Evolutionary conservation across 2,888 invertebrate genomes (phyloP).

Genomic region (Eumerus sabulonum): DNA sequence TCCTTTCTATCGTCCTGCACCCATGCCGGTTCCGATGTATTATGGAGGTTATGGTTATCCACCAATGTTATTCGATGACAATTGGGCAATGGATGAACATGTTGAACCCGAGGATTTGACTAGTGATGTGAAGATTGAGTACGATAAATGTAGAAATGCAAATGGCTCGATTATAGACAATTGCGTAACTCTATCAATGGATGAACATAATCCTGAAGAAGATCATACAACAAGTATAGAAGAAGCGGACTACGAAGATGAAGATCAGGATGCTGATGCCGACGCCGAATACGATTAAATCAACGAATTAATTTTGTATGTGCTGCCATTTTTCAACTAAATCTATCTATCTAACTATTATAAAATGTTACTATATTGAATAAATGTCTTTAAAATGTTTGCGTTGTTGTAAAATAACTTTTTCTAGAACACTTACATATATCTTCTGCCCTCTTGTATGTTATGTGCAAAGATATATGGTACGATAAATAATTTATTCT

Average conservation of each 20-base stretch:
- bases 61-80: background rate
- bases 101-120: slow-evolving; percentile 9
- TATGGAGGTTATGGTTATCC: slow-evolving; percentile 18
- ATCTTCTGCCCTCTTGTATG: too few relatives aligned
- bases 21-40: background rate
- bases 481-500: too few relatives aligned
- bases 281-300: slow-evolving; percentile 40
- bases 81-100: background rate
- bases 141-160: slow-evolving; percentile 69
- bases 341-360: too few relatives aligned
- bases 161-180: slow-evolving; percentile 66
- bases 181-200: slow-evolving; percentile 2
- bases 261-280: background rate
- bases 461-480: too few relatives aligned
- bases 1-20: background rate
- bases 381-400: too few relatives aligned
- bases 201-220: background rate
- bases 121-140: slow-evolving; percentile 67
- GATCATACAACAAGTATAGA: slow-evolving; percentile 44
- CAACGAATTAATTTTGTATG: too few relatives aligned
- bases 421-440: too few relatives aligned
- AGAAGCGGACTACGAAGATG: slow-evolving; percentile 42
- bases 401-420: too few relatives aligned
- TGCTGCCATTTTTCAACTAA: too few relatives aligned
- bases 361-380: too few relatives aligned